Conservation (phyloP, 2,113 vertebrate species). For the Albula goreensis region DNA sequence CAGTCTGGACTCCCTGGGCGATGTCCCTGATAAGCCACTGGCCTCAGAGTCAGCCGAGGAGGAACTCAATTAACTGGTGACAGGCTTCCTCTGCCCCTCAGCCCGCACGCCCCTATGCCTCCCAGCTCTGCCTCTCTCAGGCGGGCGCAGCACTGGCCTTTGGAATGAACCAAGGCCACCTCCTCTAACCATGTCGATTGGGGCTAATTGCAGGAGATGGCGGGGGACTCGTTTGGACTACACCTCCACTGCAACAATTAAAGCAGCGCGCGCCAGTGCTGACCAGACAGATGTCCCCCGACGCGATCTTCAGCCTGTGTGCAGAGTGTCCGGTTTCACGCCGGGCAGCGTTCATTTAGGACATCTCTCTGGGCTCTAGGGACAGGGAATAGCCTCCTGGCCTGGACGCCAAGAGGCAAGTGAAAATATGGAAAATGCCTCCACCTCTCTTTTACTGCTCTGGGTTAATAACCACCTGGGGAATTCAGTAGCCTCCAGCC, state of each 20-base stretch:
- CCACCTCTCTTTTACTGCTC: slow-evolving; percentile 46
- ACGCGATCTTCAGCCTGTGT: not conserved
- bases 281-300: not conserved
- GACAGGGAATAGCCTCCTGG: slow-evolving; percentile 44
- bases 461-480: slow-evolving; percentile 66
- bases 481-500: slow-evolving; percentile 54
- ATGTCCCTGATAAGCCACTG: slow-evolving; percentile 73
- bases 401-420: slow-evolving; percentile 28
- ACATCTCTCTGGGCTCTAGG: slow-evolving; percentile 26
- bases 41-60: slow-evolving; percentile 67
- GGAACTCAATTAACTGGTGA: slow-evolving; percentile 78
- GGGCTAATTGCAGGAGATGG: slow-evolving; percentile 44
- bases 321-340: not conserved
- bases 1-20: slow-evolving; percentile 64
- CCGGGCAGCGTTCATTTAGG: not conserved
- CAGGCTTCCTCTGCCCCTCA: slow-evolving; percentile 56
- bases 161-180: not conserved
- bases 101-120: not conserved
- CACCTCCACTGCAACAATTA: not conserved
- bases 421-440: slow-evolving; percentile 55
- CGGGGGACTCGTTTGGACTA: not conserved
- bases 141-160: not conserved
- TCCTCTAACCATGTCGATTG: slow-evolving; percentile 34
- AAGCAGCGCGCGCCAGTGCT: not conserved
- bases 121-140: not conserved